Evolutionary conservation across 1,140 invertebrate genomes (phyloP).

Genomic region (Hypothenemus hampei): DNA sequence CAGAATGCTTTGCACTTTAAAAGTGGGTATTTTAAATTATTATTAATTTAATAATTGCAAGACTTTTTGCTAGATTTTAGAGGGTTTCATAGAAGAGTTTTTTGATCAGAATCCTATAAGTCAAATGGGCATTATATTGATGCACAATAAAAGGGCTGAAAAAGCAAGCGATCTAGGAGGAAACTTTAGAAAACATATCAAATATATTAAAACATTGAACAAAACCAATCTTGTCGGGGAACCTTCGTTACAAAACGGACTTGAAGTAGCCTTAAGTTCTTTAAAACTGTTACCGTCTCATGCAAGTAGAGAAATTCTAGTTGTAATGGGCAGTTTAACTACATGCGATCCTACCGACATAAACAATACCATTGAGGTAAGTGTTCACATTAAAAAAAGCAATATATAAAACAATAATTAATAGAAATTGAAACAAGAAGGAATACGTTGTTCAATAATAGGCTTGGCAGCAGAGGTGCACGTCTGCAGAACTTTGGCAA

Average conservation of each 20-base stretch:
- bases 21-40: constrained; percentile 59
- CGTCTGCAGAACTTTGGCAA: constrained; percentile 79
- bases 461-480: constrained; percentile 92
- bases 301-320: constrained; percentile 86
- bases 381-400: neutral
- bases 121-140: constrained; percentile 88
- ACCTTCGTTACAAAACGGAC: constrained; percentile 90
- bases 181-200: constrained; percentile 75
- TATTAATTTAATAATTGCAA: neutral
- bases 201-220: constrained; percentile 58
- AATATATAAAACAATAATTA: neutral
- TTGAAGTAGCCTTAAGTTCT: constrained; percentile 81
- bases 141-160: constrained; percentile 91
- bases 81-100: constrained; percentile 93
- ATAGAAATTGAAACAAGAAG: constrained; percentile 63
- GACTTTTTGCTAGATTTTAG: constrained; percentile 73
- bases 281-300: constrained; percentile 89
- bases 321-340: constrained; percentile 89
- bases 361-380: constrained; percentile 75
- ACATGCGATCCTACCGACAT: constrained; percentile 97
- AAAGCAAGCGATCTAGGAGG: constrained; percentile 86
- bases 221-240: constrained; percentile 69
- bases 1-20: constrained; percentile 81
- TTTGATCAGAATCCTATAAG: constrained; percentile 99
- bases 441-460: constrained; percentile 88